These are phyloP conservation scores for Dendrocopos noguchii DNA, from an alignment of 2,113 vertebrate species.

Conservation along the genomic window DNA sequence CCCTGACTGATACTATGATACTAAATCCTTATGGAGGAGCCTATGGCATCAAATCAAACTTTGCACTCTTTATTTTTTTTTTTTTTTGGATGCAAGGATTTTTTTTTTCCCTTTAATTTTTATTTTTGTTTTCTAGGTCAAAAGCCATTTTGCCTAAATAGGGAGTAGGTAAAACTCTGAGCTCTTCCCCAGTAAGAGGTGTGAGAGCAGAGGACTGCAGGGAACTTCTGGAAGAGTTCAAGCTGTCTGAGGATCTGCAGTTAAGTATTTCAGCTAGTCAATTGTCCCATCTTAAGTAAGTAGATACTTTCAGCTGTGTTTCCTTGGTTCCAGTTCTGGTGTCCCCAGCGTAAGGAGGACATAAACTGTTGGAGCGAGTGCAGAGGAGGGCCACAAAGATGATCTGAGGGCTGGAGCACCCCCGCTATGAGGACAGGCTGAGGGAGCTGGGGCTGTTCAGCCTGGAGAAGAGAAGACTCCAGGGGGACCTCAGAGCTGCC, in stretches of 20 bases:
- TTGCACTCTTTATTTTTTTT: not conserved
- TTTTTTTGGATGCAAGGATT: not conserved
- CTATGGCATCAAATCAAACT: not conserved
- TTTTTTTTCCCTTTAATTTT: not conserved
- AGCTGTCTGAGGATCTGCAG: not conserved
- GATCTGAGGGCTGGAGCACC: too few relatives aligned
- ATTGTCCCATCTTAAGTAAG: not conserved
- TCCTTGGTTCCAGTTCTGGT: not conserved
- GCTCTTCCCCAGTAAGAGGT: not conserved
- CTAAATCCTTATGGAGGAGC: not conserved
- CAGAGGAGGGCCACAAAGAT: too few relatives aligned
- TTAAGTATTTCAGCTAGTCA: not conserved
- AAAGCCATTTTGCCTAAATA: not conserved
- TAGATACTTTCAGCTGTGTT: not conserved
- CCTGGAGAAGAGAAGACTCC: too few relatives aligned
- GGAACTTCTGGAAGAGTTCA: not conserved
- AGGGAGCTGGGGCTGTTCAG: too few relatives aligned
- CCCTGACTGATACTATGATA: too few relatives aligned
- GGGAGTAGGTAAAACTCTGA: not conserved
- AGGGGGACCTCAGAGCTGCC: too few relatives aligned
- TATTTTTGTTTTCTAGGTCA: not conserved
- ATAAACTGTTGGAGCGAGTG: too few relatives aligned
- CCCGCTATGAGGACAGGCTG: too few relatives aligned
- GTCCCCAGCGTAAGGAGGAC: too few relatives aligned
- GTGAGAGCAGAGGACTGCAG: not conserved